Base-by-base conservation (phyloP, 2,888 invertebrate species). In the Habrosyne pyritoides region DNA sequence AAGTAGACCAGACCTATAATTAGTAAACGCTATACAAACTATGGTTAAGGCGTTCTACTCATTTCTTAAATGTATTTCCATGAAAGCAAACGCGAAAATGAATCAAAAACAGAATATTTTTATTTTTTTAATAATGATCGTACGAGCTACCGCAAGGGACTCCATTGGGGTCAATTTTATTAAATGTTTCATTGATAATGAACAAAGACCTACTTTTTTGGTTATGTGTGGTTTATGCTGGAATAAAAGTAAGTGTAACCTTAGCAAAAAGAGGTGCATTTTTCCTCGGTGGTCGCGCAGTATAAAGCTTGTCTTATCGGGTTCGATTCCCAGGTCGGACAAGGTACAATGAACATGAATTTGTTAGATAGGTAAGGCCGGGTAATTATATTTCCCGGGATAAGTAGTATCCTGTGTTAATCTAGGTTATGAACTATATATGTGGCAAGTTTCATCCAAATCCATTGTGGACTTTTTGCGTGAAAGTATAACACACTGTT, bases 161-260 rank as follows among this genome's bases (percentile, higher is more conserved):
- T 36, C 28, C 22, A 14, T 61, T 54, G 59, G 61, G 59, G 60
- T 65, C 50, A 57, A 68, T 52, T 87, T 87, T 56, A 66, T 89
- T 52, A 77, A 69, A 63, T 70, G 68, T 28, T 88, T 69, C 46
- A 63, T 88, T 21, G 49, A 65, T 28, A 88, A 87, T 61, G 89
- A 89, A 67, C 55, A 57, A 2, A 81, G 75, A 53, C 83, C 88
- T 0, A 85, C 86, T 0, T 61, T 67, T 57, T 60, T 87, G 8
- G 63, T 81, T 33, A 63, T 74, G 8, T 49, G 57, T 33, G 63
- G 69, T 21, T 55, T 84, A 21, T 87, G 87, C 59, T 88, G 88
- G 89, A 53, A 57, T 2, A 74, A 71, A 54, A 66, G 87, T 87
- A 65, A 79, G 84, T 76, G 50, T 26, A 3, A 33, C n/a, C n/a